Percentiles rank a stretch among this genome's conserved stretches.
phyloP scores from a whole-genome alignment of 2,113 vertebrate species.

The Columba janthina region DNA sequence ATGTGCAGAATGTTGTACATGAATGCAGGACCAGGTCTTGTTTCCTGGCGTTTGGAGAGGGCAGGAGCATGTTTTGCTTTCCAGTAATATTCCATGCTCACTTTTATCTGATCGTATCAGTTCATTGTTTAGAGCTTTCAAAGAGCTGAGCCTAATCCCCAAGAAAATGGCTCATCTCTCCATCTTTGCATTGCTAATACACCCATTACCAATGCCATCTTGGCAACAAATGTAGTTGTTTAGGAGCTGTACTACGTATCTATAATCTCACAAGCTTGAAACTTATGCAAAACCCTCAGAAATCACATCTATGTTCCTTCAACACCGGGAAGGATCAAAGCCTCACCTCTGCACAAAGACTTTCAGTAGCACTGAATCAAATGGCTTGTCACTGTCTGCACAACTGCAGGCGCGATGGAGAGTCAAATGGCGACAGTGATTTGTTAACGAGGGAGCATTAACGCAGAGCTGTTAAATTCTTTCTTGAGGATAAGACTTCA shows the following conservation, averaged over 20 bases:
- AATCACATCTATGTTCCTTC: slow-evolving; percentile 25
- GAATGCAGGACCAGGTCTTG: background rate
- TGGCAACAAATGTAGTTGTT: background rate
- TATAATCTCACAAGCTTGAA: slow-evolving; percentile 10
- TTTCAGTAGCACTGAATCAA: background rate
- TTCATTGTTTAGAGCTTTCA: background rate
- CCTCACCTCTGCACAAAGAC: slow-evolving; percentile 24
- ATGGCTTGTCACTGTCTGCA: slow-evolving; percentile 10
- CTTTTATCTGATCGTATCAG: background rate
- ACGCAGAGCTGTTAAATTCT: background rate
- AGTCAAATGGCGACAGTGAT: background rate
- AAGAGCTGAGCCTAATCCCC: background rate
- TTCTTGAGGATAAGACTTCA: background rate
- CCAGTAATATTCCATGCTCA: background rate
- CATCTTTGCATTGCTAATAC: slow-evolving; percentile 32
- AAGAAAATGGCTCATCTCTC: background rate
- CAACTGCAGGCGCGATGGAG: background rate
- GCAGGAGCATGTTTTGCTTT: background rate
- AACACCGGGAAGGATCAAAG: slow-evolving; percentile 31
- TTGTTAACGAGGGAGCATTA: background rate
- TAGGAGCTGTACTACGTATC: background rate
- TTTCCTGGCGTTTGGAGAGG: background rate
- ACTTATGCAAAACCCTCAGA: slow-evolving; percentile 37
- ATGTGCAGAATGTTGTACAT: background rate
- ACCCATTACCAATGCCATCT: background rate